Evolutionary conservation across 2,888 invertebrate species (phyloP).

Genomic region (Drosophila mulleri): DNA sequence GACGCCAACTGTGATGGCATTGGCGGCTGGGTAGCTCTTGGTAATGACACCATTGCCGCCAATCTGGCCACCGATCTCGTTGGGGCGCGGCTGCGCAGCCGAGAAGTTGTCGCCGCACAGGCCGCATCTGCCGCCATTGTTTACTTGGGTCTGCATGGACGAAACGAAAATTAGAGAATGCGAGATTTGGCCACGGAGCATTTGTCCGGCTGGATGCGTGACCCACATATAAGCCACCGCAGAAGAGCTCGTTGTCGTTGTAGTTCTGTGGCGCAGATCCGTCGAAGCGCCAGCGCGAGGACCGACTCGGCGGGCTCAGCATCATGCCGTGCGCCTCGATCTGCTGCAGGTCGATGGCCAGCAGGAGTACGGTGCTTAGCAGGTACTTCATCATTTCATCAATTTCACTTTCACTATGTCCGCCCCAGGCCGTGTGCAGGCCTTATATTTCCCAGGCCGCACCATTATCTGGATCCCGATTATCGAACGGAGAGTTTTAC

Average conservation of each 20-base stretch:
- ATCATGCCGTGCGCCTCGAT: slow-evolving; percentile 86
- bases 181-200: not conserved
- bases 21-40: slow-evolving; percentile 76
- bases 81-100: slow-evolving; percentile 85
- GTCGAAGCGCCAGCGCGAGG: slow-evolving; percentile 86
- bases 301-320: slow-evolving; percentile 86
- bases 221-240: slow-evolving; percentile 86
- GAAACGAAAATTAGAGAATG: not conserved
- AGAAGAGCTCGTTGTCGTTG: slow-evolving; percentile 86
- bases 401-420: slow-evolving; percentile 67
- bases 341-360: slow-evolving; percentile 61
- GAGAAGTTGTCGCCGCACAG: slow-evolving; percentile 86
- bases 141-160: slow-evolving; percentile 82
- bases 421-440: slow-evolving; percentile 2
- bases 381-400: slow-evolving; percentile 56
- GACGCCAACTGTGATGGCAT: slow-evolving; percentile 76
- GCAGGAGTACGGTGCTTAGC: slow-evolving; percentile 47
- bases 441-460: slow-evolving; percentile 34
- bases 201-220: not conserved
- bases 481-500: slow-evolving; percentile 63
- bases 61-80: slow-evolving; percentile 87
- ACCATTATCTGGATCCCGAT: slow-evolving; percentile 42
- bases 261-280: slow-evolving; percentile 86
- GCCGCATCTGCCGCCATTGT: slow-evolving; percentile 86
- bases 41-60: slow-evolving; percentile 86